Base-by-base conservation (phyloP, 2,797 vertebrate species). In the Eurystomus glaucurus region DNA sequence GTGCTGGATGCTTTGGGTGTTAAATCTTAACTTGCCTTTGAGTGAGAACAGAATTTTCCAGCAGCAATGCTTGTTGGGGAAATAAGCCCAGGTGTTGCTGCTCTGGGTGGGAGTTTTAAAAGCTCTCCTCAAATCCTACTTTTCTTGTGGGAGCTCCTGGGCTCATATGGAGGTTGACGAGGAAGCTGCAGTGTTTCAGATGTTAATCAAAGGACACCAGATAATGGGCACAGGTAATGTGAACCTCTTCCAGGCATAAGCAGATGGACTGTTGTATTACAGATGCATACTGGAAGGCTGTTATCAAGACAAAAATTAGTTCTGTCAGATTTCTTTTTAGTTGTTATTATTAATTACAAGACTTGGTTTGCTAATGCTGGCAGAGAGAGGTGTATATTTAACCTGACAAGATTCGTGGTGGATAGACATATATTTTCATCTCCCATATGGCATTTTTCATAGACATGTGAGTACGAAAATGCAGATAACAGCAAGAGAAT, bases 401-500 rank as follows among this genome's bases (percentile, higher is more conserved):
- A 85, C 71, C 60, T 82, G 55, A 71, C 43, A 92, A 87, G 21
- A 82, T 90, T 76, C 0, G 3, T 43, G 51, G 51, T 70, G 60
- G 85, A 79, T 52, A 87, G 77, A 84, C 2, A 66, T 76, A 45
- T 79, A 33, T 89, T 95, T 90, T 93, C 68, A 43, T 74, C 72
- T 60, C 35, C 48, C 80, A 87, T 71, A 77, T 91, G 92, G 21
- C n/a, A 61, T 89, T 94, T 94, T 92, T 92, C 37, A 70, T 28
- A 87, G 83, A 66, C 62, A 86, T 39, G 52, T 80, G 71, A 85
- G 72, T 80, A 57, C 68, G 41, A 87, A 96, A 96, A 87, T 1
- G 6, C 43, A 80, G 83, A 87, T 92, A 96, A 82, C 41, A 64
- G 55, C 7, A 12, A 90, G 70, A 70, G 78, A 94, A 87, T 94